Conservation (phyloP, 2,888 invertebrate species). For the Apamea monoglypha region DNA sequence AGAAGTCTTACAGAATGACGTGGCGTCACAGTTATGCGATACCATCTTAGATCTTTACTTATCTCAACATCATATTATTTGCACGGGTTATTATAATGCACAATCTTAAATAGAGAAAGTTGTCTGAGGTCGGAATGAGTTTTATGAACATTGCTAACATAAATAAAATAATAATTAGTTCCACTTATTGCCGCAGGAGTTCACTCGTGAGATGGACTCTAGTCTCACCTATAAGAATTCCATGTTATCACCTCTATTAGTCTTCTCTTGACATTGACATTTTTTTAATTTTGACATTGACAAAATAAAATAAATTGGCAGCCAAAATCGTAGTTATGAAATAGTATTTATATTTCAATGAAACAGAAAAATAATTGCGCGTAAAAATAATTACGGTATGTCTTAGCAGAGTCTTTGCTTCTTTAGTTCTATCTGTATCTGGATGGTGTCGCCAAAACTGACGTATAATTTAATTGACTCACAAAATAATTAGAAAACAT, state of each 20-base stretch:
- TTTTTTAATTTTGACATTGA: slow-evolving; percentile 15
- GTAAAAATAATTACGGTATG: slow-evolving; percentile 53
- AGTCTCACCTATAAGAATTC: background rate
- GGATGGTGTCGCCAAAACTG: background rate
- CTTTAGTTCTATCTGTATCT: background rate
- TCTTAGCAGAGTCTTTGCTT: background rate
- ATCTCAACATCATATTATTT: too few species aligned
- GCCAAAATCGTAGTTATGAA: slow-evolving; percentile 62
- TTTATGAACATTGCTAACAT: too few species aligned
- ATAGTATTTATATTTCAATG: slow-evolving; percentile 53
- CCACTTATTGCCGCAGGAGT: background rate
- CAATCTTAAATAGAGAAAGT: too few species aligned
- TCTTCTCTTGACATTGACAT: background rate
- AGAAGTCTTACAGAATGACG: background rate
- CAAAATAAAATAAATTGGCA: slow-evolving; percentile 55
- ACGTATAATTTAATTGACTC: background rate
- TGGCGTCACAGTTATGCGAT: background rate
- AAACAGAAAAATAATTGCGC: slow-evolving; percentile 55
- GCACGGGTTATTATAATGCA: too few species aligned
- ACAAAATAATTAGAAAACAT: background rate
- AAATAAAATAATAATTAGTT: background rate
- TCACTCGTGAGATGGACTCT: background rate
- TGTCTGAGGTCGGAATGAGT: too few species aligned
- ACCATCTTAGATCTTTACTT: background rate
- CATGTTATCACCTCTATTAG: background rate